These are phyloP conservation scores for Umimayanthus chanpuru DNA, from an alignment of 92 coral and sea anemone species.

Conservation along the genomic window DNA sequence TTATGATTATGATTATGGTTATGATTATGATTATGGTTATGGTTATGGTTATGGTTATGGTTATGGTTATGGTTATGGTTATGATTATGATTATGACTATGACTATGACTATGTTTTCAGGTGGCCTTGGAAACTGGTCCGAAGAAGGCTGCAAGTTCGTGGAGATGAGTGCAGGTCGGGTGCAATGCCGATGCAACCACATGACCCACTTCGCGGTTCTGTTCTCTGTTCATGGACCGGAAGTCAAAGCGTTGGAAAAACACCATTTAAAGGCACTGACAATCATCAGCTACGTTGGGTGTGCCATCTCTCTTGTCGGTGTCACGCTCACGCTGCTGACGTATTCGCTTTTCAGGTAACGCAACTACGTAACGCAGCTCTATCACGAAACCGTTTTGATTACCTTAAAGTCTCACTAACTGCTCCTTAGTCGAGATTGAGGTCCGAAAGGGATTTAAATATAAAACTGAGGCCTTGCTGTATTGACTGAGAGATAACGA, in stretches of 20 bases:
- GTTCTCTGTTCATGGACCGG: slow-evolving; percentile 52
- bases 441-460: too few relatives aligned
- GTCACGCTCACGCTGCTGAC: slow-evolving; percentile 53
- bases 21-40: too few relatives aligned
- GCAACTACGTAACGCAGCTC: neutral
- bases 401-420: too few relatives aligned
- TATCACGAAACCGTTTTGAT: too few relatives aligned
- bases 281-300: slow-evolving; percentile 60
- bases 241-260: slow-evolving; percentile 35
- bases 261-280: slow-evolving; percentile 42
- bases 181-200: slow-evolving; percentile 56
- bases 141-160: slow-evolving; percentile 48
- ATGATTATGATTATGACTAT: too few relatives aligned
- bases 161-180: slow-evolving; percentile 42
- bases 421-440: too few relatives aligned
- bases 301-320: slow-evolving; percentile 53
- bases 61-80: too few relatives aligned
- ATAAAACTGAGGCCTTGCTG: too few relatives aligned
- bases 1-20: too few relatives aligned
- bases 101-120: slow-evolving; percentile 3
- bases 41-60: too few relatives aligned
- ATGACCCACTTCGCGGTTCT: slow-evolving; percentile 63
- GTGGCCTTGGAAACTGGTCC: slow-evolving; percentile 66
- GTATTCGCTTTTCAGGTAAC: slow-evolving; percentile 57
- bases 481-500: too few relatives aligned